Evolutionary conservation across 2,113 vertebrate genomes (phyloP).

Genomic region (Pygoscelis antarcticus): DNA sequence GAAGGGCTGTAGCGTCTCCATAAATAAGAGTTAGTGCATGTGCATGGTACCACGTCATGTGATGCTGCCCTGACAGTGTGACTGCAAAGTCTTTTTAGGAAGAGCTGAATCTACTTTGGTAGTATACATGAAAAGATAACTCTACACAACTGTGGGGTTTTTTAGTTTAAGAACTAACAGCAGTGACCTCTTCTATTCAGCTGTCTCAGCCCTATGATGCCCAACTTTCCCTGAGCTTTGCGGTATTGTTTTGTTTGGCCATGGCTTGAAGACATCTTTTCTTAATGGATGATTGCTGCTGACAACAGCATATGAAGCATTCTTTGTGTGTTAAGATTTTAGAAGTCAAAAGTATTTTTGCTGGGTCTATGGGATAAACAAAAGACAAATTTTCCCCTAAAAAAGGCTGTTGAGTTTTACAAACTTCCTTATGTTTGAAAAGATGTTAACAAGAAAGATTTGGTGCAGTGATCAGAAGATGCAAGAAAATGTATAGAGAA

Average conservation of each 20-base stretch:
- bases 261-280: not conserved
- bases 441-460: not conserved
- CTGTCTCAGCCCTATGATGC: not conserved
- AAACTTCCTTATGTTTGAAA: not conserved
- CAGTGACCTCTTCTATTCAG: not conserved
- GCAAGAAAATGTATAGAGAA: not conserved
- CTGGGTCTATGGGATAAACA: not conserved
- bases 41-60: rapidly evolving
- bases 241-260: not conserved
- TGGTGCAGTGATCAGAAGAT: not conserved
- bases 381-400: not conserved
- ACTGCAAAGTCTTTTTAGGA: not conserved
- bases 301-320: not conserved
- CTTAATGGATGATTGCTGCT: not conserved
- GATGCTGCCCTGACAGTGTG: not conserved
- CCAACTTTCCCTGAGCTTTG: not conserved
- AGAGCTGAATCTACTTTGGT: not conserved
- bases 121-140: not conserved
- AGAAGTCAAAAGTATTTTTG: not conserved
- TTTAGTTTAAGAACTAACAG: not conserved
- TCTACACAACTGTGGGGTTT: rapidly evolving
- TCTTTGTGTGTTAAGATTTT: not conserved
- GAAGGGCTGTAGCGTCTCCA: not conserved
- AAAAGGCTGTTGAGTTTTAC: not conserved
- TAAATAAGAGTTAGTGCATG: not conserved